Evolutionary conservation across 2,888 invertebrate species (phyloP), one percentile per base, ranked within the genome.

Genomic region (Julus scandinavius): DNA sequence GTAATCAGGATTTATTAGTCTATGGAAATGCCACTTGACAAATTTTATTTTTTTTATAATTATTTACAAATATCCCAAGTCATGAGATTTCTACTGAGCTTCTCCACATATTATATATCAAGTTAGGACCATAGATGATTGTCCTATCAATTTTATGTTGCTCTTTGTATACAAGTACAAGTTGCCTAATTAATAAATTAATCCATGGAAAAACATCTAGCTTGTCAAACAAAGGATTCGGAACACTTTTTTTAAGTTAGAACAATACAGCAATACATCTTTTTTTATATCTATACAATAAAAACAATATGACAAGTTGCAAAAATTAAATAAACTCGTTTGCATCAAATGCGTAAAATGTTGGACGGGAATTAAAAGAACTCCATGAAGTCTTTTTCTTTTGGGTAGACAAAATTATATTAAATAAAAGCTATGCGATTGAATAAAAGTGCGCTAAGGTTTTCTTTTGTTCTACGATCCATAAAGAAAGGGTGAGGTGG

Each of bases 121-220:
- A 80, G 38, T 80, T 80, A 80, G 80, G 80, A 80, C 80, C 38
- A 38, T 80, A 58, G 20, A 80, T 80, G 38, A 80, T 80, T 80
- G 80, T 80, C 80, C 80, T 38, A 38, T 15, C 80, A 80, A 80
- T 80, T 29, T 80, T 38, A 38, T 38, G 4, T 80, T 38, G 15
- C 38, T 38, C 80, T 80, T 13, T 38, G 80, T 80, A 15, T 38
- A 40, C 38, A 80, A 80, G 80, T 80, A 80, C 80, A 80, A 38
- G 15, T 80, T 80, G 80, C 80, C 80, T 80, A 38, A 80, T 80
- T 80, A 80, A 80, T 80, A 80, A 80, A 80, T 80, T 80, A 80
- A 63, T 63, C 5, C 7, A 38, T 80, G 13, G 38, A 80, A 29
- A 40, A 40, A 80, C 38, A 80, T 13, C 38, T 80, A 38, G 80